Evolutionary conservation across 2,888 invertebrate species (phyloP), one percentile per base, ranked within the genome.

Genomic region (Dicyrtomina minuta): DNA sequence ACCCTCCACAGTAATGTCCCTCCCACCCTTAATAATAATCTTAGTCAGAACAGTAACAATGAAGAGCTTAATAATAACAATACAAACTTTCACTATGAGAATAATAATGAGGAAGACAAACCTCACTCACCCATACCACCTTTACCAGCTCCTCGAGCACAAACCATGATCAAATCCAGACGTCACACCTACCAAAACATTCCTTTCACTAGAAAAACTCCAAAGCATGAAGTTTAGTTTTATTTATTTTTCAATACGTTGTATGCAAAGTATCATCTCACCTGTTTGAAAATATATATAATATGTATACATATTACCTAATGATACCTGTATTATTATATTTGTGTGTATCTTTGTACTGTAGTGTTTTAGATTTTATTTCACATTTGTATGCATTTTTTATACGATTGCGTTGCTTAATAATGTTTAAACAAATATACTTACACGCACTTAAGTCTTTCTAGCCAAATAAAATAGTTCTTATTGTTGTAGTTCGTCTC

Each of bases 141-240:
- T 44, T 60, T 75, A 15, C 74, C 79, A 55, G 79, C 79, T 61
- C 79, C 79, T 1, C 43, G 79, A 59, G 74, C 73, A 62, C 76
- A 75, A 65, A 77, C 75, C 4, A 65, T 77, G 58, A 77, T 71
- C 71, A 75, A 77, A 51, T 72, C 75, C 5, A 20, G 68, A 10
- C 74, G 79, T 75, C 85, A 85, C 77, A 84, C 83, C 43, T 85
- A 85, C 77, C 85, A 85, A 80, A 85, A 85, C 78, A 83, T 85
- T 70, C 85, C 85, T 62, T 80, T 83, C 68, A 83, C 84, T 65
- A 81, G 83, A 76, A 83, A 81, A 78, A 83, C 84, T 53, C 79
- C 79, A 62, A 71, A 71, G 41, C 73, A 74, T 71, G 73, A 73
- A 73, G 76, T 76, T 70, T 77, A 77, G 72, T 70, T 58, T 43